Conservation (phyloP, 2,797 vertebrate genomes). For the Smutsia temminckii region DNA sequence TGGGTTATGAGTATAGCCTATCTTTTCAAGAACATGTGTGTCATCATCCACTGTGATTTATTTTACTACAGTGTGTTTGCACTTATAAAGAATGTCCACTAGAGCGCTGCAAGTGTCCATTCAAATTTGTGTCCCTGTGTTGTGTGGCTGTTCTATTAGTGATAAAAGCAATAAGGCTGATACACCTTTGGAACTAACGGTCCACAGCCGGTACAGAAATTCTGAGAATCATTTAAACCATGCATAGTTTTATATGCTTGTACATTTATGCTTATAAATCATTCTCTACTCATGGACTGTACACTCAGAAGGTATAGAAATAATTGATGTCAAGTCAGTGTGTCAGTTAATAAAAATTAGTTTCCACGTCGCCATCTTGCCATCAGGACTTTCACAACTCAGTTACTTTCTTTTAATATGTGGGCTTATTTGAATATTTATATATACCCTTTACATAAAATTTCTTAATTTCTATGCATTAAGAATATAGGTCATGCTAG, state of each 20-base stretch:
- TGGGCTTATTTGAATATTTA: background rate
- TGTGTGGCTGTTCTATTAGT: background rate
- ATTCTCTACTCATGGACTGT: background rate
- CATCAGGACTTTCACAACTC: background rate
- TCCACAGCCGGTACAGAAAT: background rate
- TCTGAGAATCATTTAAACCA: background rate
- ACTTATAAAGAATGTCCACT: slow-evolving; percentile 86
- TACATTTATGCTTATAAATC: background rate
- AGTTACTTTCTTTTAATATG: background rate
- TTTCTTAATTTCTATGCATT: background rate
- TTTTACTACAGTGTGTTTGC: slow-evolving; percentile 71
- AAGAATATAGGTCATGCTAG: background rate
- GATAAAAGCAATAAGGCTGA: background rate
- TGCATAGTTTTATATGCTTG: background rate
- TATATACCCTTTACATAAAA: background rate
- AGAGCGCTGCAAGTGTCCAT: slow-evolving; percentile 88
- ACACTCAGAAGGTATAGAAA: background rate
- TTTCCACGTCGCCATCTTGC: background rate
- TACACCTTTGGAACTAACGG: background rate
- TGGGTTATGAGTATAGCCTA: background rate
- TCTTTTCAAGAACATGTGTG: background rate
- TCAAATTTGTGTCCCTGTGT: slow-evolving; percentile 57
- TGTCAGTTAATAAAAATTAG: background rate
- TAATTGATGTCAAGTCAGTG: slow-evolving; percentile 2
- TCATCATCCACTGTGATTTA: background rate